Percentiles rank a stretch among this genome's conserved stretches.
These are phyloP conservation scores for Chymomyza procnemis DNA, from an alignment of 2,888 invertebrate species.

Conservation along the genomic window DNA sequence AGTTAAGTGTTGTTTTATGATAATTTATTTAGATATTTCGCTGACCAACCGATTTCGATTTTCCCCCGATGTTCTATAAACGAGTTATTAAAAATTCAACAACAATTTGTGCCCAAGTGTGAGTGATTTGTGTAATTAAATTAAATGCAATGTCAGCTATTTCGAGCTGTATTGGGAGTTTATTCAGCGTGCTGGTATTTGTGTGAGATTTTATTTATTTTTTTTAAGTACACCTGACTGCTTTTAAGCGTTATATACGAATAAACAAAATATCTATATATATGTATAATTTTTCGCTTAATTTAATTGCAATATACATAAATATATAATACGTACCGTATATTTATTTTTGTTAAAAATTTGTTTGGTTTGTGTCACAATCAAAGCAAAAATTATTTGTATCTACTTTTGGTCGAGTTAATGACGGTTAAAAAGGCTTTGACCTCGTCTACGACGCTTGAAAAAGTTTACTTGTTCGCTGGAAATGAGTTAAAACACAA, in stretches of 20 bases:
- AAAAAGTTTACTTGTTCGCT: background rate
- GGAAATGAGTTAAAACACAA: background rate
- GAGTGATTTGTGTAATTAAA: conserved; percentile 48
- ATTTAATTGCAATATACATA: conserved; percentile 44
- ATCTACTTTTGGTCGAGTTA: conserved; percentile 20
- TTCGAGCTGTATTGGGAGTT: background rate
- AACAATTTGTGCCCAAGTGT: conserved; percentile 5
- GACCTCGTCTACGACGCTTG: conserved; percentile 19
- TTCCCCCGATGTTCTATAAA: background rate
- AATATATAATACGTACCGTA: conserved; percentile 23
- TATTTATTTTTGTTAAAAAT: conserved; percentile 17
- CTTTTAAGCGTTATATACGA: background rate
- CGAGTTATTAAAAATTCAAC: background rate
- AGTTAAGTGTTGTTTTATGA: too few relatives aligned
- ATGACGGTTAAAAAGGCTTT: conserved; percentile 18
- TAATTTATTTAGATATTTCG: background rate
- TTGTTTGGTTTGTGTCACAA: conserved; percentile 36
- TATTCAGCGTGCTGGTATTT: background rate
- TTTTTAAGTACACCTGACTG: background rate
- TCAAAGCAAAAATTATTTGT: conserved; percentile 6
- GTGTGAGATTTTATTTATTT: background rate
- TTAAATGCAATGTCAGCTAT: conserved; percentile 34
- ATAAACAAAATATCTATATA: conserved; percentile 3
- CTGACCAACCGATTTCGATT: background rate
- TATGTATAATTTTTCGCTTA: conserved; percentile 32